These are phyloP conservation scores for Rhodophaea formosa DNA, from an alignment of 2,888 invertebrate genomes.

Conservation along the genomic window DNA sequence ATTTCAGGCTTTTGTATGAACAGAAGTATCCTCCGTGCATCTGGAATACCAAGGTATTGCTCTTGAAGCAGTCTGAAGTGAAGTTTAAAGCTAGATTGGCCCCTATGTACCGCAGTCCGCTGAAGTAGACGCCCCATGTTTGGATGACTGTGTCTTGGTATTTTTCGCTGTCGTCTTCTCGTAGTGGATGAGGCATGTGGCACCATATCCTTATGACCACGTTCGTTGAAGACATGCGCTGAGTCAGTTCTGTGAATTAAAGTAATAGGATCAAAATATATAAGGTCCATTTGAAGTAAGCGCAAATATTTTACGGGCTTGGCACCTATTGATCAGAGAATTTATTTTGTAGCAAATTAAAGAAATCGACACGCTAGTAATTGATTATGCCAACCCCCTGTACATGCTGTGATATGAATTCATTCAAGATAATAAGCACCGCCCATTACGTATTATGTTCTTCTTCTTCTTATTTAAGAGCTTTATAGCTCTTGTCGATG, in stretches of 20 bases:
- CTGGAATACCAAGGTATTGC: slow-evolving; percentile 91
- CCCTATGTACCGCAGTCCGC: slow-evolving; percentile 89
- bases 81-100: slow-evolving; percentile 85
- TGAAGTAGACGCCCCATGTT: slow-evolving; percentile 93
- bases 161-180: slow-evolving; percentile 37
- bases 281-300: no score
- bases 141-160: slow-evolving; percentile 83
- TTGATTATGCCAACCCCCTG: no score
- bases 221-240: slow-evolving; percentile 71
- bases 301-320: no score
- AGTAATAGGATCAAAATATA: not conserved
- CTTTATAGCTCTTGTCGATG: no score
- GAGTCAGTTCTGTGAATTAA: slow-evolving; percentile 72
- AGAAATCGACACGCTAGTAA: no score
- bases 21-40: slow-evolving; percentile 94
- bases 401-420: no score
- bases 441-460: no score
- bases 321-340: no score
- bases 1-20: slow-evolving; percentile 76
- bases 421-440: no score
- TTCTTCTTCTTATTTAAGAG: no score
- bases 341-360: no score
- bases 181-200: slow-evolving; percentile 48
- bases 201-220: slow-evolving; percentile 76
- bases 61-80: slow-evolving; percentile 84